phyloP scores from a whole-genome alignment of 2,888 invertebrate genomes.

The Chironomus tentans region DNA sequence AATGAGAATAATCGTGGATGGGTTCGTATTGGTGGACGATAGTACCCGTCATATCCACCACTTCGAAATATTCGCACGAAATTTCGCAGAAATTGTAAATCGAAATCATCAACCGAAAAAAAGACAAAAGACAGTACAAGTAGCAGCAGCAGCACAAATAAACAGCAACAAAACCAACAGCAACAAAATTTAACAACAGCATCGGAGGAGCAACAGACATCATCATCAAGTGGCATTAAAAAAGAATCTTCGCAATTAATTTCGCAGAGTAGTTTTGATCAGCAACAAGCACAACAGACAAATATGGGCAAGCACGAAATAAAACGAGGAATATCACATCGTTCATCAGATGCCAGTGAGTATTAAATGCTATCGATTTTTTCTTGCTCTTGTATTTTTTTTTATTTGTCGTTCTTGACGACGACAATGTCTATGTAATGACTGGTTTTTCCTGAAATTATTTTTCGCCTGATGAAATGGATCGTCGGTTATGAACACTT shows the following conservation, averaged over 20 bases:
- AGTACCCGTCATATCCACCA: conserved; percentile 44
- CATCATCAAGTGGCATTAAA: conserved; percentile 12
- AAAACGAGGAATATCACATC: conserved; percentile 37
- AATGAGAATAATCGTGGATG: conserved; percentile 42
- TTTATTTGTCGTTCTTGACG: background rate
- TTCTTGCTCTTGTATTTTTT: too few relatives aligned
- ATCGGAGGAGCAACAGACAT: conserved; percentile 29
- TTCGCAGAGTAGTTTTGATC: conserved; percentile 13
- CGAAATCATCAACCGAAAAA: conserved; percentile 20
- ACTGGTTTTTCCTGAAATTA: background rate
- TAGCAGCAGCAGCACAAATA: conserved; percentile 27
- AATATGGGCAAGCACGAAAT: conserved; percentile 42
- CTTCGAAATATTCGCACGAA: conserved; percentile 42
- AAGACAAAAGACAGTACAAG: conserved; percentile 28
- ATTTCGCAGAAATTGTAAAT: conserved; percentile 22
- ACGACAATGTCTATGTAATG: background rate
- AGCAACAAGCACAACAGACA: conserved; percentile 1
- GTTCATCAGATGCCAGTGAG: conserved; percentile 31
- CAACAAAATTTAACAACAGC: conserved; percentile 27
- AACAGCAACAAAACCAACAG: conserved; percentile 29
- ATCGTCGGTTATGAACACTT: too few relatives aligned
- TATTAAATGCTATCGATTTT: conserved; percentile 2
- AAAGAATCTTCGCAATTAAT: conserved; percentile 10
- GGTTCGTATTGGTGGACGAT: conserved; percentile 35
- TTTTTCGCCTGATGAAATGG: too few relatives aligned